Conservation (phyloP, 2,888 invertebrate genomes). For the Calliphora vomitoria region DNA sequence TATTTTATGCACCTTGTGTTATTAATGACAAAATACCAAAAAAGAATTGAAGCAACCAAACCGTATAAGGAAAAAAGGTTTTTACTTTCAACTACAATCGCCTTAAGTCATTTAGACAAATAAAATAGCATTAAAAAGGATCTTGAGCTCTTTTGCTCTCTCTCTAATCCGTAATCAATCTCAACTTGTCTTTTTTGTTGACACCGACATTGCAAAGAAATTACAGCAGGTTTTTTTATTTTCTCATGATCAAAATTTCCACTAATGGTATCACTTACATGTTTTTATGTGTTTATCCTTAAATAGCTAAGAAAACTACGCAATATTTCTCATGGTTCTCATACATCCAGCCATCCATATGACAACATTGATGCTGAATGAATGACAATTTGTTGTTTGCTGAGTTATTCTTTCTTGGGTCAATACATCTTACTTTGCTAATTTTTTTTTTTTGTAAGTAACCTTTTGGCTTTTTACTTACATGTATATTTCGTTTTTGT, state of each 20-base stretch:
- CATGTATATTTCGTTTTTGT: conserved; percentile 16
- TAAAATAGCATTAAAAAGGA: conserved; percentile 64
- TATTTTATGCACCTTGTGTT: conserved; percentile 65
- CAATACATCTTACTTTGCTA: conserved; percentile 13
- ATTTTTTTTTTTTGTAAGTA: conserved; percentile 38
- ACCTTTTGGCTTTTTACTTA: conserved; percentile 63
- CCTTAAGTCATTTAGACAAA: conserved; percentile 72
- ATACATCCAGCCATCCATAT: conserved; percentile 5
- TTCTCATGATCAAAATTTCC: conserved; percentile 60
- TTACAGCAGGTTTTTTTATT: conserved; percentile 80
- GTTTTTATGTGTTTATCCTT: conserved; percentile 2
- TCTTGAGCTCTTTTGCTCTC: conserved; percentile 35
- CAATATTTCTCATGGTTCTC: conserved; percentile 63
- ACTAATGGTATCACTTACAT: conserved; percentile 71
- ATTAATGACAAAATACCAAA: conserved; percentile 56
- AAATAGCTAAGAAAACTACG: conserved; percentile 40
- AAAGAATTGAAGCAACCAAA: conserved; percentile 11
- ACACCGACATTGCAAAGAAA: conserved; percentile 72
- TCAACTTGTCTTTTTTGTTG: conserved; percentile 78
- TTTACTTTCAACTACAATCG: conserved; percentile 62
- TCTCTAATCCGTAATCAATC: conserved; percentile 77
- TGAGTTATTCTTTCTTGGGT: conserved; percentile 24
- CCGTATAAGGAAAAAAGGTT: conserved; percentile 11
- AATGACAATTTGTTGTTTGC: conserved; percentile 44
- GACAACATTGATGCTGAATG: conserved; percentile 10